These are phyloP conservation scores for Pseudochaenichthys georgianus DNA, from an alignment of 2,797 vertebrate species.

Conservation along the genomic window DNA sequence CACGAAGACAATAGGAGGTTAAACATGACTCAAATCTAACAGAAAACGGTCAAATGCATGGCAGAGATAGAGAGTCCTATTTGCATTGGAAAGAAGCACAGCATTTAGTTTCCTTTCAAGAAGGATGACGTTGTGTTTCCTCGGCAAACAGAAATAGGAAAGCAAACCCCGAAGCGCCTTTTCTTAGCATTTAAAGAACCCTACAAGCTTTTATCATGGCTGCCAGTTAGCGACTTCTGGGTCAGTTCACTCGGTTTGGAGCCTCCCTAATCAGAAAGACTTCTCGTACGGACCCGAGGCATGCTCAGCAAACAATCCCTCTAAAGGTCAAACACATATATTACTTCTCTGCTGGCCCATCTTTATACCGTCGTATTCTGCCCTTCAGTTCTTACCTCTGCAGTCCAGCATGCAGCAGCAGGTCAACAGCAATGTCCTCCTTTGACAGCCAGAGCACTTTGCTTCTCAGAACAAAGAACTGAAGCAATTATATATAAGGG, in stretches of 20 bases:
- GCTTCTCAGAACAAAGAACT: not conserved
- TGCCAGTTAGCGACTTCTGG: conserved; percentile 48
- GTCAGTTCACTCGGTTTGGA: conserved; percentile 45
- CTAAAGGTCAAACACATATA: conserved; percentile 39
- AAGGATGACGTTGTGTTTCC: conserved; percentile 4
- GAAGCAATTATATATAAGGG: not conserved
- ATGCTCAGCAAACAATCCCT: conserved; percentile 46
- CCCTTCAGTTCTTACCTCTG: conserved; percentile 6
- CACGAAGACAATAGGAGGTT: too few species aligned
- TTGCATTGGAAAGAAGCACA: not conserved
- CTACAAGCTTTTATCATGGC: conserved; percentile 30
- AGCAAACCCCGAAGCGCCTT: conserved; percentile 13
- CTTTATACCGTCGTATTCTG: not conserved
- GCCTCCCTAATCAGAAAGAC: conserved; percentile 44
- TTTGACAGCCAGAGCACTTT: conserved; percentile 15
- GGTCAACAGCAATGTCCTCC: conserved; percentile 40
- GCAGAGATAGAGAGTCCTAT: not conserved
- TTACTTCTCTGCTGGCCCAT: conserved; percentile 24
- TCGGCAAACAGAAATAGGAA: conserved; percentile 5
- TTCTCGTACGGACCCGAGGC: conserved; percentile 28
- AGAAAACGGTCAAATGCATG: not conserved
- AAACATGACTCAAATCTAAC: not conserved
- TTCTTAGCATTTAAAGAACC: conserved; percentile 36
- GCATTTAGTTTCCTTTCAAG: not conserved
- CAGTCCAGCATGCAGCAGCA: conserved; percentile 15